phyloP scores from a whole-genome alignment of 1,140 invertebrate genomes.

The Brevipalpus yothersi region DNA sequence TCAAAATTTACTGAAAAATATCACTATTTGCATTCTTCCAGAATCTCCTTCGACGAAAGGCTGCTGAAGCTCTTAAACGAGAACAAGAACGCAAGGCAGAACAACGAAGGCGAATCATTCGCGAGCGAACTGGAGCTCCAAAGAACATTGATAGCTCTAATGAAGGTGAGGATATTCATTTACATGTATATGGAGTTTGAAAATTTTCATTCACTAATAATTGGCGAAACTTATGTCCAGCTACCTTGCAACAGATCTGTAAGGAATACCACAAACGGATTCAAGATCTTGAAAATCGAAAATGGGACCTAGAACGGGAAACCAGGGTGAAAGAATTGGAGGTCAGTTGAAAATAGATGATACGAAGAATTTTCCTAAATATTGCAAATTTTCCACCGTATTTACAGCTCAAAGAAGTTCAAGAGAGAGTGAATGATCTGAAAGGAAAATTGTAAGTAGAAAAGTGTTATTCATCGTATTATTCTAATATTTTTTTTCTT shows the following conservation, averaged over 20 bases:
- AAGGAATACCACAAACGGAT: conserved; percentile 77
- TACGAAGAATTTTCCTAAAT: neutral
- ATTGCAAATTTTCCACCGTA: neutral
- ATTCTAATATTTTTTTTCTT: neutral
- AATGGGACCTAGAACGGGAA: conserved; percentile 93
- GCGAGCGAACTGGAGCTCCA: conserved; percentile 70
- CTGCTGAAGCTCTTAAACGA: conserved; percentile 96
- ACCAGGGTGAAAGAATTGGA: conserved; percentile 81
- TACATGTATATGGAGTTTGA: no score
- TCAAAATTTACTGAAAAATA: no score
- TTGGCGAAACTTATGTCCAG: no score
- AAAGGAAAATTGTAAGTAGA: conserved; percentile 3
- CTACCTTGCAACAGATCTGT: conserved; percentile 83
- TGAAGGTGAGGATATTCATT: conserved; percentile 32
- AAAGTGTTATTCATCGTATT: neutral
- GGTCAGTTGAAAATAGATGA: conserved; percentile 32
- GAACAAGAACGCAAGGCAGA: conserved; percentile 95
- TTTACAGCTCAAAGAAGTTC: neutral
- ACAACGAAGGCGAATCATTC: conserved; percentile 88
- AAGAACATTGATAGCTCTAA: conserved; percentile 70
- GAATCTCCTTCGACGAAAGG: conserved; percentile 94
- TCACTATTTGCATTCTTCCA: neutral
- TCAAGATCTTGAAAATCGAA: conserved; percentile 74
- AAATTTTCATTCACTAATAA: neutral
- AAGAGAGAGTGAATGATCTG: neutral